Conservation (phyloP, 1,140 invertebrate species). For the Orius insidiosus region DNA sequence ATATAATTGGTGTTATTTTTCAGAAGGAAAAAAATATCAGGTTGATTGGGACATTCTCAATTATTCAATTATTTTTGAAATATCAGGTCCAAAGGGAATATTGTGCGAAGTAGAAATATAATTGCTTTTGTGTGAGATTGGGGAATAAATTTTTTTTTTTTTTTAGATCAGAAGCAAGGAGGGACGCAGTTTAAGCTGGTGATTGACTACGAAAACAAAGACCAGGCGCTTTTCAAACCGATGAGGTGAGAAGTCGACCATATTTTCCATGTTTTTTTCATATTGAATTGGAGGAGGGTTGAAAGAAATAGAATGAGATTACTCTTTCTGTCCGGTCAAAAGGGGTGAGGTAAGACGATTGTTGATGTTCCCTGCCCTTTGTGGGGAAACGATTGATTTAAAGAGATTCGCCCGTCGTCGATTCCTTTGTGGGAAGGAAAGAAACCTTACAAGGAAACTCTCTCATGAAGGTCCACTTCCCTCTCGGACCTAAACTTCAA, state of each 20-base stretch:
- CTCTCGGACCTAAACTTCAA: too few species aligned
- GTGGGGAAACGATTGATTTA: too few species aligned
- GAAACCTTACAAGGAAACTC: too few species aligned
- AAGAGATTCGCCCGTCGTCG: too few species aligned
- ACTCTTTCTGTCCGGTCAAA: too few species aligned
- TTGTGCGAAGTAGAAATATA: neutral
- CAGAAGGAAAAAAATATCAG: neutral
- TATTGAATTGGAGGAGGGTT: neutral
- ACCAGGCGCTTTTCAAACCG: constrained; percentile 95
- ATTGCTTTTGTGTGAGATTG: too few species aligned
- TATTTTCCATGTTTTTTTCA: constrained; percentile 1
- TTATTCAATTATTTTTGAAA: neutral
- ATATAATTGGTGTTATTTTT: constrained; percentile 1
- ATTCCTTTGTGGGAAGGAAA: too few species aligned
- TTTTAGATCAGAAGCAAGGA: constrained; percentile 86
- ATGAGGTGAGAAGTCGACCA: constrained; percentile 62
- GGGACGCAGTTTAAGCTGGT: constrained; percentile 94
- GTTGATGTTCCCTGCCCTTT: too few species aligned
- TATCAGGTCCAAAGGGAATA: neutral
- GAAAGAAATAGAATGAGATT: neutral
- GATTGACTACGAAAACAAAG: constrained; percentile 77
- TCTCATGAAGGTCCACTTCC: too few species aligned
- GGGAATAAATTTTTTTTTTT: constrained; percentile 23
- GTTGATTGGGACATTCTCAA: neutral
- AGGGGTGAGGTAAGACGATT: too few species aligned